Evolutionary conservation across 2,113 vertebrate species (phyloP).

Genomic region (Reinhardtius hippoglossoides): DNA sequence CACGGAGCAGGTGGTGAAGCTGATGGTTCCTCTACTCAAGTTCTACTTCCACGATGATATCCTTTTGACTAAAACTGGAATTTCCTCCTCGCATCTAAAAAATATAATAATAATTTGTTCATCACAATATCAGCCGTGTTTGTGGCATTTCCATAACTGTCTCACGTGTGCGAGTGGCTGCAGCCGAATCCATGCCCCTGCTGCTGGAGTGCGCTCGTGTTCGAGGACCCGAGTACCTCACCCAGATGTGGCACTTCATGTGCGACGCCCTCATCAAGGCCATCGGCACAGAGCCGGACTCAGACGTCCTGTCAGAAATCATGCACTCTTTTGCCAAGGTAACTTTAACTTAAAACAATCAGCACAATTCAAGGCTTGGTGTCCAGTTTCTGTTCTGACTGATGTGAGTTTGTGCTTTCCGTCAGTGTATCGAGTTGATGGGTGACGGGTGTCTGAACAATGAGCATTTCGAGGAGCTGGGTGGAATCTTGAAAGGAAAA

Average conservation of each 20-base stretch:
- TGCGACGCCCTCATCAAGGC: conserved; percentile 97
- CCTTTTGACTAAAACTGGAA: conserved; percentile 76
- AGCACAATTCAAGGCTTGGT: background rate
- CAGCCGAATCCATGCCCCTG: conserved; percentile 97
- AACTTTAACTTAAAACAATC: too few relatives aligned
- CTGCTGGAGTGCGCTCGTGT: conserved; percentile 95
- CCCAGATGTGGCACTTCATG: conserved; percentile 99
- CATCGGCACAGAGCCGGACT: conserved; percentile 97
- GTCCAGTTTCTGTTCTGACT: background rate
- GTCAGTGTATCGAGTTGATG: conserved; percentile 96
- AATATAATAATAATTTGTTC: too few relatives aligned
- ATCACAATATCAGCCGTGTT: background rate
- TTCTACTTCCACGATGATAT: conserved; percentile 99
- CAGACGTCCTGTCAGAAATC: conserved; percentile 96
- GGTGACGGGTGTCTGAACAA: conserved; percentile 97
- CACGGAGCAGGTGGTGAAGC: conserved; percentile 97
- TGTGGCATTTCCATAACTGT: conserved; percentile 80
- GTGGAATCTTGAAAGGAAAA: conserved; percentile 94
- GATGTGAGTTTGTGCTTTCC: background rate
- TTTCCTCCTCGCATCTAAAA: too few relatives aligned
- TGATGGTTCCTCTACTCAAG: conserved; percentile 98
- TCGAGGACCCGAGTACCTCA: conserved; percentile 94
- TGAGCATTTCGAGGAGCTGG: conserved; percentile 97
- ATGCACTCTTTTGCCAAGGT: conserved; percentile 99
- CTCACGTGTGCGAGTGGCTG: conserved; percentile 92